Evolutionary conservation across 1,140 invertebrate genomes (phyloP).

Genomic region (Laodelphax striatellus): DNA sequence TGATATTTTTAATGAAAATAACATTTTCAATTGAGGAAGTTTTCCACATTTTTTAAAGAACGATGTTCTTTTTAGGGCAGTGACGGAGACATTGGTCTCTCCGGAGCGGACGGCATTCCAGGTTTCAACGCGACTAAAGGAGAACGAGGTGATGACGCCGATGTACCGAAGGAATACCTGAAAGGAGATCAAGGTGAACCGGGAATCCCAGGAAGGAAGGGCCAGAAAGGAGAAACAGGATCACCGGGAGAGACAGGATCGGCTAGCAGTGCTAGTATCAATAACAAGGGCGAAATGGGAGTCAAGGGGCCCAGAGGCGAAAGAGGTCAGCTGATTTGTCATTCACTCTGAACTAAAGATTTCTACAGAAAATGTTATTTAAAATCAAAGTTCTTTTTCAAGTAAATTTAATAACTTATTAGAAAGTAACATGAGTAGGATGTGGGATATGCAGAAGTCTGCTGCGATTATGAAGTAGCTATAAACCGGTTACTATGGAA

Average conservation of each 20-base stretch:
- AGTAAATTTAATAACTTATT: too few species aligned
- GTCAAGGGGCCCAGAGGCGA: slow-evolving; percentile 23
- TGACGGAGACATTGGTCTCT: slow-evolving; percentile 10
- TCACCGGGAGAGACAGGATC: slow-evolving; percentile 5
- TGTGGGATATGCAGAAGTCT: too few species aligned
- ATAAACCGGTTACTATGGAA: too few species aligned
- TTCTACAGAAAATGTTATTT: too few species aligned
- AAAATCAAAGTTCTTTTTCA: too few species aligned
- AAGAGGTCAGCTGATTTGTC: slow-evolving; percentile 14
- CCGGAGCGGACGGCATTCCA: slow-evolving; percentile 15
- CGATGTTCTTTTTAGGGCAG: neutral
- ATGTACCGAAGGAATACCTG: neutral
- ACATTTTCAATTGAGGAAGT: too few species aligned
- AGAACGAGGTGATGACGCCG: slow-evolving; percentile 11
- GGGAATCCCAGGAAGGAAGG: neutral
- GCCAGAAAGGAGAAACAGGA: slow-evolving; percentile 4
- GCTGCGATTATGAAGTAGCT: too few species aligned
- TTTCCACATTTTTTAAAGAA: too few species aligned
- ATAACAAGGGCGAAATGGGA: slow-evolving; percentile 21
- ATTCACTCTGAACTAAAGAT: too few species aligned
- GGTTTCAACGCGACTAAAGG: slow-evolving; percentile 30
- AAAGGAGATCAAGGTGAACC: neutral
- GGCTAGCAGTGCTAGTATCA: neutral
- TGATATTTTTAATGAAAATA: too few species aligned
- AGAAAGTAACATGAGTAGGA: too few species aligned